Base-by-base conservation (phyloP, 1,140 invertebrate genomes). In the Drosophila tristis region DNA sequence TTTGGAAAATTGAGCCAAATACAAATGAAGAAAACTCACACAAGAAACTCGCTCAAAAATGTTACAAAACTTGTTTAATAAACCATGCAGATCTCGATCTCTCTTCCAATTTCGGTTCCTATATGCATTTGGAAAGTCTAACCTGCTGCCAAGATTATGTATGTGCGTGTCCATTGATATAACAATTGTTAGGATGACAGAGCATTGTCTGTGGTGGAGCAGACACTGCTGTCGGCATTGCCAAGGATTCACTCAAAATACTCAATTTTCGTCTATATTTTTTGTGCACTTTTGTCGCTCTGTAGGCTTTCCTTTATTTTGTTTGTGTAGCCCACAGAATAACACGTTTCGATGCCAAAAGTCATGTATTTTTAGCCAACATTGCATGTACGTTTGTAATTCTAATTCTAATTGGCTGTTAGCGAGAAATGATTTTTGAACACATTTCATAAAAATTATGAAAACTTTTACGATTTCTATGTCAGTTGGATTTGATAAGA, bases 221-320 rank as follows among this genome's bases (percentile, higher is more conserved):
- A 71, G 75, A 74, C 35, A 39, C 78, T 65, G 42, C 50, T 59
- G 59, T 64, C 45, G 45, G 56, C 84, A 89, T 77, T 73, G 84
- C 84, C 84, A 89, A 89, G 84, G 84, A 89, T 89, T 89, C 79
- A 80, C 79, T 86, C 82, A 85, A 72, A 58, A 50, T 80, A 56
- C 58, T 56, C 43, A 43, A 49, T 63, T 61, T 61, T 64, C 68
- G 43, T 72, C 61, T 53, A 23, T 49, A 7, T 67, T 70, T 49
- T 72, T 70, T 25, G 62, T 49, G 54, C 49, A 67, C 13, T 62
- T 31, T 72, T 56, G 58, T 16, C 67, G 51, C 56, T 71, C 67
- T 31, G 23, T 71, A 58, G 26, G 45, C 50, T 57, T 70, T 50
- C 20, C 20, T 78, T 39, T 3, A 13, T 78, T 43, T 59, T 76